Conservation (phyloP, 2,888 invertebrate species). For the Apamea monoglypha region DNA sequence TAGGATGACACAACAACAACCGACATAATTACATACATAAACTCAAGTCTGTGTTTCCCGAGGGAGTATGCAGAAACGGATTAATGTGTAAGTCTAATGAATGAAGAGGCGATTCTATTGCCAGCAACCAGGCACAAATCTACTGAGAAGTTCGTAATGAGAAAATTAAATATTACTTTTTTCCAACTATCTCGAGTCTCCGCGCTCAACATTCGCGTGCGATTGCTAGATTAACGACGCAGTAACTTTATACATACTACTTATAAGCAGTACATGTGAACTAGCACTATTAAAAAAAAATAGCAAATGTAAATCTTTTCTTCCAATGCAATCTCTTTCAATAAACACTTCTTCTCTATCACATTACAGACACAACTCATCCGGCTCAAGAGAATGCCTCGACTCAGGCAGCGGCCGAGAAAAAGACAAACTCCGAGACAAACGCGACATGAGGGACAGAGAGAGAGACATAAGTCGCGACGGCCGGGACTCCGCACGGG, state of each 20-base stretch:
- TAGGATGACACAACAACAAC: too few relatives aligned
- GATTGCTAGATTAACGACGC: neutral
- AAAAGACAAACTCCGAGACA: conserved; percentile 84
- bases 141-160: neutral
- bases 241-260: neutral
- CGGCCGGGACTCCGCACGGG: conserved; percentile 82
- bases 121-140: neutral
- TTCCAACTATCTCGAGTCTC: too few relatives aligned
- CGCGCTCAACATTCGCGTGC: neutral
- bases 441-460: conserved; percentile 82
- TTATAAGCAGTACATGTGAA: neutral
- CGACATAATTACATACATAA: neutral
- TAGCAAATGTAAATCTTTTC: too few relatives aligned
- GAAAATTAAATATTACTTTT: too few relatives aligned
- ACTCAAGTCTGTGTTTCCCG: neutral
- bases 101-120: neutral
- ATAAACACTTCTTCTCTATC: neutral
- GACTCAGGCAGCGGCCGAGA: conserved; percentile 89
- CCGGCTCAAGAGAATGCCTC: conserved; percentile 87
- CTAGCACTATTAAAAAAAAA: neutral
- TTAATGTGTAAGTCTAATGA: neutral
- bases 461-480: conserved; percentile 85
- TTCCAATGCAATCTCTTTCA: neutral
- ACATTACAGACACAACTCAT: conserved; percentile 84
- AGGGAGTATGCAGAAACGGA: neutral